phyloP scores from a whole-genome alignment of 2,113 vertebrate species.

The Saimiri boliviensis region DNA sequence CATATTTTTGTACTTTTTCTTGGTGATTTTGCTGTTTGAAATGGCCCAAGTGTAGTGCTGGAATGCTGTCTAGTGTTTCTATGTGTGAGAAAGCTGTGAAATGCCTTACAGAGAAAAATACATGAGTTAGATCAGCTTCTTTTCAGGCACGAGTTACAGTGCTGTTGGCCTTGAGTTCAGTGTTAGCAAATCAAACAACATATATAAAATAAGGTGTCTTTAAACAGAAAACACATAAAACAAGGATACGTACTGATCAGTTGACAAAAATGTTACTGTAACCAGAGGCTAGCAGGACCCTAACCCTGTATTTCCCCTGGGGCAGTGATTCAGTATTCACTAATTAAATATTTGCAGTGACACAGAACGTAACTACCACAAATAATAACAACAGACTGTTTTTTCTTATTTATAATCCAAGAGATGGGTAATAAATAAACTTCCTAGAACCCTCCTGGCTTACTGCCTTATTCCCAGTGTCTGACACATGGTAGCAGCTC shows the following conservation, averaged over 20 bases:
- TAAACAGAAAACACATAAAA: constrained; percentile 5
- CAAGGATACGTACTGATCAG: background rate
- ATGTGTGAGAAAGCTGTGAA: background rate
- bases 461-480: background rate
- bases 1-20: background rate
- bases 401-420: constrained; percentile 47
- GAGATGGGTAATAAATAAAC: background rate
- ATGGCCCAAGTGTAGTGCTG: background rate
- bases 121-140: background rate
- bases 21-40: background rate
- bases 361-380: background rate
- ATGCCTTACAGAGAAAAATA: background rate
- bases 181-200: background rate
- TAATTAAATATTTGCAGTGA: constrained; percentile 16
- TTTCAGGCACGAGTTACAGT: background rate
- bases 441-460: background rate
- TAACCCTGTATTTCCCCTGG: constrained; percentile 22
- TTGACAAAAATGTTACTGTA: background rate
- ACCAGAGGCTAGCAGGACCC: background rate
- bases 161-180: background rate
- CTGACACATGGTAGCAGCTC: background rate
- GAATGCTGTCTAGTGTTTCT: background rate
- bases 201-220: constrained; percentile 30
- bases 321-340: background rate
- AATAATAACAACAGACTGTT: constrained; percentile 36